Evolutionary conservation across 1,140 invertebrate species (phyloP), one percentile per base, ranked within the genome.

Genomic region (Pogonomyrmex barbatus): DNA sequence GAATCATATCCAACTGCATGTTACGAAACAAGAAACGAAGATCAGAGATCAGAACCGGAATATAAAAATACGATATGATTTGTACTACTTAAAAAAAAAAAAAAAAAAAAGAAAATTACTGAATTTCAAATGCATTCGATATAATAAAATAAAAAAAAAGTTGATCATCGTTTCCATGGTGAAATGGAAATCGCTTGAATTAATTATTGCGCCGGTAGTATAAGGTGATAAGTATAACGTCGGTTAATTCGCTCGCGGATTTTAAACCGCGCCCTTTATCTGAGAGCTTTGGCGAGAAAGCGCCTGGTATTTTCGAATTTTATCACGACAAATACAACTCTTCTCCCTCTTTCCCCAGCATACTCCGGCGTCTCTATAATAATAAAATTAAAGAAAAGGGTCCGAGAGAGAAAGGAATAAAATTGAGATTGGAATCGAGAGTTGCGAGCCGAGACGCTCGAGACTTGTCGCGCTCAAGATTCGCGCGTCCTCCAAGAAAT

Each of bases 71-170:
- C 10, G 14, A 54, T 33, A 17, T 30, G 24, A 45, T 17, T 36
- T n/a, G 6, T 10, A n/a, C n/a, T 24, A n/a, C 24, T 24, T 24
- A 24, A 24, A 24, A 24, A 24, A 24, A 24, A 24, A 24, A 24
- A 24, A 24, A 24, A 24, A 24, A 24, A 24, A 24, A 24, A 24
- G 0, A 24, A 24, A 24, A 10, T 24, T 52, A 62, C 14, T 60
- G 39, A 52, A 39, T 78, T 47, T 45, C 56, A 17, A 60, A 24
- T 50, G 10, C n/a, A 10, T 47, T 33, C 24, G 88, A 91, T 88
- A 91, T 85, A 86, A 91, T 87, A 79, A 87, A 62, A 65, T 86
- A 85, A 91, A 73, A 73, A 71, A 56, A 87, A 84, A 85, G 30
- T 86, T 86, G 82, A 85, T 88, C 84, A 73, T 85, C 70, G 77